phyloP scores from a whole-genome alignment of 2,888 invertebrate species.

The Folsomia candida region DNA sequence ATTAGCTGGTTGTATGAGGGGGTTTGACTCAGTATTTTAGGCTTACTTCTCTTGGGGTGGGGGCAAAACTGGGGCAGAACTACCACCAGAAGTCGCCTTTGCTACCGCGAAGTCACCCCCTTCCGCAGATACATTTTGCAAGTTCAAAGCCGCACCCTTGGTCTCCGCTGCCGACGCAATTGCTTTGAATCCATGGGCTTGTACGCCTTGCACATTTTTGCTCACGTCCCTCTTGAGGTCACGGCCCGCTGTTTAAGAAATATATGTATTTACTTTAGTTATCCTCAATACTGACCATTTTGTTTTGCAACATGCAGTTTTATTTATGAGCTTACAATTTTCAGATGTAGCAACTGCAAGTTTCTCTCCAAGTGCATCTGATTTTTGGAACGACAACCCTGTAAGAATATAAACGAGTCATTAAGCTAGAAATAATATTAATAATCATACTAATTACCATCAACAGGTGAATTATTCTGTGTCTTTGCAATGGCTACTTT shows the following conservation, averaged over 20 bases:
- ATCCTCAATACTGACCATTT: no score
- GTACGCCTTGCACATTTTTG: neutral
- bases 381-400: neutral
- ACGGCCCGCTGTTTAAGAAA: neutral
- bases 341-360: neutral
- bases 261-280: no score
- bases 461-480: neutral
- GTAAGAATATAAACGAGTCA: no score
- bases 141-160: neutral
- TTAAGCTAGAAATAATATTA: neutral
- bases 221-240: neutral
- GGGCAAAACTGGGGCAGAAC: neutral
- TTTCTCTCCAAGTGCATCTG: neutral
- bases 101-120: conserved; percentile 6
- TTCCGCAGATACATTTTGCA: conserved; percentile 2
- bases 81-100: neutral
- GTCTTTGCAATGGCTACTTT: neutral
- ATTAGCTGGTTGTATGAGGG: no score
- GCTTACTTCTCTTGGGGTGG: no score
- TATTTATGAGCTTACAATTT: neutral
- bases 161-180: neutral
- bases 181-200: neutral
- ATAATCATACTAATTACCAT: neutral
- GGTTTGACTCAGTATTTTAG: no score
- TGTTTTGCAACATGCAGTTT: neutral